These are phyloP conservation scores for Saturnia japonica DNA, from an alignment of 2,888 invertebrate species.

Conservation along the genomic window DNA sequence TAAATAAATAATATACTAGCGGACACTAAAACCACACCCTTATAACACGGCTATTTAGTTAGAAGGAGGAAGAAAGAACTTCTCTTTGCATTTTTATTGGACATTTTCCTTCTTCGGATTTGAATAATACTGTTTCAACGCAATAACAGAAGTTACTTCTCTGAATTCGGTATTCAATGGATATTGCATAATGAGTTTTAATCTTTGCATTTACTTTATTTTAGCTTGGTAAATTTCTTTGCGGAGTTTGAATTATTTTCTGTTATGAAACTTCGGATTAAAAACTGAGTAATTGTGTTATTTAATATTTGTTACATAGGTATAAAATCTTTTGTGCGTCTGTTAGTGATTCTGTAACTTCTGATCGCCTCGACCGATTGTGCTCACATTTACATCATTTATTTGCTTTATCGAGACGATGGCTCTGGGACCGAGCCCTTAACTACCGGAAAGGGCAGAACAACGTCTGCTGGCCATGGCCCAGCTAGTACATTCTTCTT, in stretches of 20 bases:
- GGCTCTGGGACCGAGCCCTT: too few relatives aligned
- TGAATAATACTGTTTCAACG: constrained; percentile 66
- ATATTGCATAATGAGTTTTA: constrained; percentile 27
- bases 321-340: too few relatives aligned
- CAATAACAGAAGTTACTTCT: constrained; percentile 47
- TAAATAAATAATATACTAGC: not conserved
- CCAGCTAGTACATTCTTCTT: too few relatives aligned
- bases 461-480: too few relatives aligned
- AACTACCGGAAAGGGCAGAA: too few relatives aligned
- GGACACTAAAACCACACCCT: constrained; percentile 20
- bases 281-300: too few relatives aligned
- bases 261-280: not conserved
- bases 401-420: too few relatives aligned
- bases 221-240: not conserved
- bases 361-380: too few relatives aligned
- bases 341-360: too few relatives aligned
- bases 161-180: constrained; percentile 23
- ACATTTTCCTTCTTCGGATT: constrained; percentile 57
- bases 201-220: not conserved
- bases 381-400: too few relatives aligned
- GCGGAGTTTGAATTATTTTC: not conserved
- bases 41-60: constrained; percentile 58
- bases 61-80: constrained; percentile 50
- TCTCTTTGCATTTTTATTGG: constrained; percentile 74
- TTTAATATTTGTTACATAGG: too few relatives aligned